phyloP scores from a whole-genome alignment of 1,140 invertebrate species.

The Lethrus apterus region DNA sequence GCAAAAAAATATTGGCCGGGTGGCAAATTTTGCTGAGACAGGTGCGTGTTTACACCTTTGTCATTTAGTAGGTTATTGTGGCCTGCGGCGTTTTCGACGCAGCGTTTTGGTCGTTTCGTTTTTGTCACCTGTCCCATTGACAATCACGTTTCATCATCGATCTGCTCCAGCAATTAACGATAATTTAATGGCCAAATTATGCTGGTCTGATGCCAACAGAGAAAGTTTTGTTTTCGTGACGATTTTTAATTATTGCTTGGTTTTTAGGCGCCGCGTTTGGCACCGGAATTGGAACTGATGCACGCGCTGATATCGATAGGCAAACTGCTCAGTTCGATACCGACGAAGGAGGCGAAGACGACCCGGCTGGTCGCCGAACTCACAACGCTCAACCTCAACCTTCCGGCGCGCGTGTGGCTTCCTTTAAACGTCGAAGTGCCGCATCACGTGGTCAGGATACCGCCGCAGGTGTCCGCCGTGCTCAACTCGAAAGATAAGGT shows the following conservation, averaged over 20 bases:
- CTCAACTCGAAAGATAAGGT: conserved; percentile 99
- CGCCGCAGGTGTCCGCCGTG: conserved; percentile 88
- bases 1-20: no score
- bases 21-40: no score
- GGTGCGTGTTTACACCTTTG: no score
- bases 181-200: no score
- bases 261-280: conserved; percentile 69
- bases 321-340: conserved; percentile 77
- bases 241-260: neutral
- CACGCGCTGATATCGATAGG: conserved; percentile 84
- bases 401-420: conserved; percentile 95
- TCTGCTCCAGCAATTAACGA: no score
- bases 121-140: no score
- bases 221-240: no score
- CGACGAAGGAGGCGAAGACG: conserved; percentile 92
- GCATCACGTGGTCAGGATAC: conserved; percentile 85
- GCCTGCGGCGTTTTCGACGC: no score
- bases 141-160: no score
- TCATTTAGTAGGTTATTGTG: no score
- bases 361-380: conserved; percentile 85
- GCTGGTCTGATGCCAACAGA: no score
- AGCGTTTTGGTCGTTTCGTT: no score
- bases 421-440: conserved; percentile 66
- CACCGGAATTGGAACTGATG: conserved; percentile 82
- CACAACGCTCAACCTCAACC: conserved; percentile 88